Evolutionary conservation across 1,140 invertebrate species (phyloP), one percentile per base, ranked within the genome.

Genomic region (Lepidurus packardi): DNA sequence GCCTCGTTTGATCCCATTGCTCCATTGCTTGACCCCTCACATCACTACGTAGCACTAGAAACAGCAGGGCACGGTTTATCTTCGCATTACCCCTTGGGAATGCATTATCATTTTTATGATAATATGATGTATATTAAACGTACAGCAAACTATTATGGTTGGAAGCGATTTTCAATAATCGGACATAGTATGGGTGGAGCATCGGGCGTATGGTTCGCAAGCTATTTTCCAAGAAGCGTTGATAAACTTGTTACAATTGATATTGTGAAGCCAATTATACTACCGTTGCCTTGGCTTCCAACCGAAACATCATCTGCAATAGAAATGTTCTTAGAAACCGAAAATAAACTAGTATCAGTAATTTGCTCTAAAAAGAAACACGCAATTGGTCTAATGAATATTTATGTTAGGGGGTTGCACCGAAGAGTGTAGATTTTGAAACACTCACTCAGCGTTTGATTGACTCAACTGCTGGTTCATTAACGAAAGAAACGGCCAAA

Each of bases 151-250:
- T 80, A 83, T 77, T 82, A 86, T 77, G 78, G 80, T 9, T 87
- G 85, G 85, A 77, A 83, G 41, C 82, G 84, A 78, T 83, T 85
- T 76, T 82, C 81, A 24, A 80, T 86, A 8, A 45, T 86, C 7
- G 85, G 83, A 10, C 86, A 86, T 80, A 85, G 85, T 73, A 81
- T 86, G 80, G 86, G 86, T 73, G 83, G 82, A n/a, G 79, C 80
- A 16, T 78, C 82, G n/a, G 82, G 81, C 13, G 80, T 85, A 25
- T 53, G 84, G 43, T 85, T 83, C 80, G 80, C 83, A 13, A 80
- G 79, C 25, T 79, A 83, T 25, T 85, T 81, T 81, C 84, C 84
- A 34, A 82, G 83, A 73, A 79, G 80, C 79, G 80, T 86, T 9
- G 76, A 80, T 41, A 82, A 82, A 75, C 16, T 84, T 9, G 79